phyloP scores from a whole-genome alignment of 2,888 invertebrate genomes.

The Ecliptopera silaceata region DNA sequence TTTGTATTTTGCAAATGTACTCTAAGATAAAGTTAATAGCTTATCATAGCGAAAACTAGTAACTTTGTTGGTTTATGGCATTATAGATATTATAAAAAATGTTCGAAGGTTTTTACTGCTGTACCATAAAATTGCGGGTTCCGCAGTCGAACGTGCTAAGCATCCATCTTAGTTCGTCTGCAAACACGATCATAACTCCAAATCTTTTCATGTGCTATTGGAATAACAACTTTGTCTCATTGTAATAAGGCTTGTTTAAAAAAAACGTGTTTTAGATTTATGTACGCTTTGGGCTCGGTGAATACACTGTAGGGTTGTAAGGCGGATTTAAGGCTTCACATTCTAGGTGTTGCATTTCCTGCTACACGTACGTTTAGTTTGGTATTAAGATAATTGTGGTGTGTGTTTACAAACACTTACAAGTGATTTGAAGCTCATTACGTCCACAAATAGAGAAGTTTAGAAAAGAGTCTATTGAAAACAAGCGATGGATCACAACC shows the following conservation, averaged over 20 bases:
- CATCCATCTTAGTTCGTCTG: constrained; percentile 32
- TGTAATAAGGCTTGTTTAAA: constrained; percentile 22
- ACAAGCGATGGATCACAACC: too few species aligned
- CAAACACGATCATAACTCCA: constrained; percentile 31
- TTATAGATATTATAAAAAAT: constrained; percentile 29
- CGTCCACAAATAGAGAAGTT: too few species aligned
- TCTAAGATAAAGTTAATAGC: constrained; percentile 20
- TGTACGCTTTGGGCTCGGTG: constrained; percentile 23
- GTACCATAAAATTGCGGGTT: constrained; percentile 30
- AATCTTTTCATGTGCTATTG: constrained; percentile 22
- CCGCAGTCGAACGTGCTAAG: constrained; percentile 33
- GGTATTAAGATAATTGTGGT: constrained; percentile 26
- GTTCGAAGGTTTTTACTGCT: constrained; percentile 31
- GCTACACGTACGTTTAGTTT: constrained; percentile 44
- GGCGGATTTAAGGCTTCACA: constrained; percentile 54
- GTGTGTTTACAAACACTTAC: not conserved
- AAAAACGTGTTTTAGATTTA: constrained; percentile 14
- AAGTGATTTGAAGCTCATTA: too few species aligned
- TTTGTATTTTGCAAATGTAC: not conserved
- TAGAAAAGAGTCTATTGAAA: too few species aligned
- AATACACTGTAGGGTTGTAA: constrained; percentile 50
- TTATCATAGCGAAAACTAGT: constrained; percentile 16
- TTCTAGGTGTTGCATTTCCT: constrained; percentile 54
- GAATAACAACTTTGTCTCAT: constrained; percentile 20
- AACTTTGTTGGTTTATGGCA: constrained; percentile 25